A percentile compares a stretch with the other conserved stretches of the same genome.
Evolutionary conservation across 1,140 invertebrate genomes (phyloP).

Genomic region (Cotesia typhae): DNA sequence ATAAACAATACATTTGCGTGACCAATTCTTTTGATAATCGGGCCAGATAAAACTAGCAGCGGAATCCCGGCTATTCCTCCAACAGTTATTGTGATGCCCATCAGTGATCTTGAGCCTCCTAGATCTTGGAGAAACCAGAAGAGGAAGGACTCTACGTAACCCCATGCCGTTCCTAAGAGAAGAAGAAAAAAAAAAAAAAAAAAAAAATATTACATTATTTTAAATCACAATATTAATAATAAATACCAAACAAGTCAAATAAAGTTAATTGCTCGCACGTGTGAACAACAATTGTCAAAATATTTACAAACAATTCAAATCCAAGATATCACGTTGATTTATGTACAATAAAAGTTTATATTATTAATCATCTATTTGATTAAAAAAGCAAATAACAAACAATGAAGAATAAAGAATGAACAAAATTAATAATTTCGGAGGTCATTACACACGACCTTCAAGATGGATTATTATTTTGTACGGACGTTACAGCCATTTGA

Average conservation of each 20-base stretch:
- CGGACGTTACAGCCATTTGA: background rate
- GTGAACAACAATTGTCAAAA: no score
- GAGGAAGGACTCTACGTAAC: constrained; percentile 85
- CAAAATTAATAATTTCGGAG: background rate
- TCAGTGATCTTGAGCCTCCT: constrained; percentile 79
- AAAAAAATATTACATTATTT: background rate
- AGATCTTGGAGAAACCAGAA: constrained; percentile 87
- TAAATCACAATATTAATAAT: no score
- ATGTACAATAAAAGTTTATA: no score
- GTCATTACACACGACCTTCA: no score
- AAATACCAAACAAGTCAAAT: no score
- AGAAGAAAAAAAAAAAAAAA: constrained; percentile 46
- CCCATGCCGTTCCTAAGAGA: constrained; percentile 77
- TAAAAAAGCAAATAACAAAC: no score
- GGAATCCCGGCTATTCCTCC: constrained; percentile 81
- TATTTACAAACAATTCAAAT: no score
- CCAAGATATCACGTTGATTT: no score
- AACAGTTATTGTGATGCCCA: constrained; percentile 85
- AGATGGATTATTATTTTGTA: constrained; percentile 1
- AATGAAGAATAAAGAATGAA: no score
- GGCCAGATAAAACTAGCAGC: constrained; percentile 78
- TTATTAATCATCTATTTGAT: no score
- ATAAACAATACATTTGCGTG: constrained; percentile 85
- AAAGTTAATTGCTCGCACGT: no score
- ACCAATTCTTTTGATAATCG: constrained; percentile 80